These are phyloP conservation scores for Podargus strigoides DNA, from an alignment of 2,797 vertebrate genomes.

Conservation along the genomic window DNA sequence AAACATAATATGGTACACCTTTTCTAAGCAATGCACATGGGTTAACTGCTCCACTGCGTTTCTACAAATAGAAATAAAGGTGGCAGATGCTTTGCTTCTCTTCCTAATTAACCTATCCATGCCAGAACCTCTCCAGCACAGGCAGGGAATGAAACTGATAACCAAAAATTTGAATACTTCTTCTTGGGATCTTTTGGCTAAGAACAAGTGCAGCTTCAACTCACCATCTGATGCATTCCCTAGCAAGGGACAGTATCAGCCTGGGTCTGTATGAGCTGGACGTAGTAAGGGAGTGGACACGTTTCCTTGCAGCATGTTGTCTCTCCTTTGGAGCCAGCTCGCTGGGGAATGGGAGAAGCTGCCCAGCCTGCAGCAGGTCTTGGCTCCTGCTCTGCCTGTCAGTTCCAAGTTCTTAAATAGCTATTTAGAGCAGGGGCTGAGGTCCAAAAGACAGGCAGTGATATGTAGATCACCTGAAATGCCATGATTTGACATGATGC, in stretches of 20 bases:
- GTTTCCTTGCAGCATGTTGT: background rate
- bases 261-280: background rate
- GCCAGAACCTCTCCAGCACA: background rate
- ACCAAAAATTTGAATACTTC: background rate
- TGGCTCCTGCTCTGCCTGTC: constrained; percentile 42
- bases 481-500: background rate
- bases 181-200: background rate
- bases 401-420: constrained; percentile 41
- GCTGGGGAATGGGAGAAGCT: background rate
- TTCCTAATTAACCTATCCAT: background rate
- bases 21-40: background rate
- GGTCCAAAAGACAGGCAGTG: background rate
- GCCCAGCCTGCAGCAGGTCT: constrained; percentile 21
- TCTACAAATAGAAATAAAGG: constrained; percentile 10
- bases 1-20: background rate
- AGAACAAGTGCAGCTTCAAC: background rate
- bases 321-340: background rate
- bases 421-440: constrained; percentile 25
- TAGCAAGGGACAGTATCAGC: background rate
- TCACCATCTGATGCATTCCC: background rate
- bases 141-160: background rate
- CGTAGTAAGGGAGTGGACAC: background rate
- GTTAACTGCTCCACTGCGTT: background rate
- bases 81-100: background rate
- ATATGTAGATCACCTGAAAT: constrained; percentile 34